Base-by-base conservation (phyloP, 2,797 vertebrate genomes). In the Micrastur ruficollis region DNA sequence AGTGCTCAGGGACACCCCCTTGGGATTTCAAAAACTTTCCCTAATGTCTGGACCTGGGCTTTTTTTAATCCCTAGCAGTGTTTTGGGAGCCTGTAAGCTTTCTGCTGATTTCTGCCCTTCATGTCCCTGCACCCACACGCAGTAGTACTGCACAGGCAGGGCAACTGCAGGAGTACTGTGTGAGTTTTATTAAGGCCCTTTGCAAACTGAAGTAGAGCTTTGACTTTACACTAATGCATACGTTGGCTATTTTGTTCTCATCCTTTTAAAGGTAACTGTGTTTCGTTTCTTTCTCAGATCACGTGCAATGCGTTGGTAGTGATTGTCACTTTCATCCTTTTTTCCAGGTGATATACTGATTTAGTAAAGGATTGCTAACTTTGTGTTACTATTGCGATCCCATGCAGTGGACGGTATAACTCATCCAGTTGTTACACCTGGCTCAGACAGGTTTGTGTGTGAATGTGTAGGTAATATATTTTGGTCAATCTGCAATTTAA, bases 101-200 rank as follows among this genome's bases (percentile, higher is more conserved):
- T 31, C 47, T 49, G 47, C 31, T 9, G 17, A 14, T 59, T 18
- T 62, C 27, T 50, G n/a, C 50, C 58, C 12, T 36, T 32, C 29
- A 8, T 46, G 32, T 15, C 13, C 25, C 16, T 49, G 31, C 3
- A 4, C 32, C 40, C 11, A 8, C 4, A 7, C 11, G 50, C 4
- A 0, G 25, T 21, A 31, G 18, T n/a, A 14, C 50, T 34, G 36
- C n/a, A 15, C 15, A 38, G 56, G 8, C 49, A 22, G 23, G 32
- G 42, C 29, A 56, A 8, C 32, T 8, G 15, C 7, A 1, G 32
- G 38, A 71, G 31, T 17, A 9, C 13, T 0, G 0, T 34, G 16
- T 19, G 22, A 52, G 38, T 49, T 38, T 68, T 73, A 34, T 20
- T 20, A 53, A 47, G 38, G 42, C 25, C 32, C 4, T 65, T 61